Percentiles rank a stretch among this genome's conserved stretches.
phyloP scores from a whole-genome alignment of 1,140 invertebrate genomes.

The Trichogramma pretiosum region DNA sequence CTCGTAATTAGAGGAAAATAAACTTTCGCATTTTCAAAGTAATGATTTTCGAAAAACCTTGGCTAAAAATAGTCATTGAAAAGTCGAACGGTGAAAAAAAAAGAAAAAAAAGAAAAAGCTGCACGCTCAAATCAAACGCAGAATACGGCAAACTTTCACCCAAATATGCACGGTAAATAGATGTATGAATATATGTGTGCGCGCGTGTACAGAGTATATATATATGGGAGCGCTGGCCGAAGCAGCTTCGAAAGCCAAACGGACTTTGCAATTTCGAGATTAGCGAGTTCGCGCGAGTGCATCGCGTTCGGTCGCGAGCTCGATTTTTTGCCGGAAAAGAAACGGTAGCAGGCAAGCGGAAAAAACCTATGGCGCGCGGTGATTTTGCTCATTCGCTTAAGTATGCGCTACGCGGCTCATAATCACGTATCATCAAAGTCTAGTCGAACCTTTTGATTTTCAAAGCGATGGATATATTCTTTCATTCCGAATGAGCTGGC shows the following conservation, averaged over 20 bases:
- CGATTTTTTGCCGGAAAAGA: background rate
- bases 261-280: slow-evolving; percentile 15
- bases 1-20: too few species aligned
- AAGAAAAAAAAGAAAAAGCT: background rate
- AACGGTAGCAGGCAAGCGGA: background rate
- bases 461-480: too few species aligned
- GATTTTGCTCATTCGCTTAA: slow-evolving; percentile 1
- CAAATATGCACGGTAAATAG: background rate
- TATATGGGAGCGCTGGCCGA: too few species aligned
- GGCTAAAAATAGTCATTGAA: slow-evolving; percentile 7
- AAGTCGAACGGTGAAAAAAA: background rate
- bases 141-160: slow-evolving; percentile 8
- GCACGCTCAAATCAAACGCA: background rate
- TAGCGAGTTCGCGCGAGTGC: background rate
- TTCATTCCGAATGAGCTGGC: too few species aligned
- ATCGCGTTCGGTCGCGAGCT: background rate
- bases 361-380: background rate
- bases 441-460: too few species aligned
- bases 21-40: too few species aligned
- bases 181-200: too few species aligned
- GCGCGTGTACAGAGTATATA: too few species aligned
- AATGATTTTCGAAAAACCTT: background rate
- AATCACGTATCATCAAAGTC: too few species aligned
- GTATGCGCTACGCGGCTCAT: too few species aligned
- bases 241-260: background rate